A percentile compares a stretch with the other conserved stretches of the same genome.
Evolutionary conservation across 2,113 vertebrate species (phyloP).

Genomic region (Hydrolagus affinis): DNA sequence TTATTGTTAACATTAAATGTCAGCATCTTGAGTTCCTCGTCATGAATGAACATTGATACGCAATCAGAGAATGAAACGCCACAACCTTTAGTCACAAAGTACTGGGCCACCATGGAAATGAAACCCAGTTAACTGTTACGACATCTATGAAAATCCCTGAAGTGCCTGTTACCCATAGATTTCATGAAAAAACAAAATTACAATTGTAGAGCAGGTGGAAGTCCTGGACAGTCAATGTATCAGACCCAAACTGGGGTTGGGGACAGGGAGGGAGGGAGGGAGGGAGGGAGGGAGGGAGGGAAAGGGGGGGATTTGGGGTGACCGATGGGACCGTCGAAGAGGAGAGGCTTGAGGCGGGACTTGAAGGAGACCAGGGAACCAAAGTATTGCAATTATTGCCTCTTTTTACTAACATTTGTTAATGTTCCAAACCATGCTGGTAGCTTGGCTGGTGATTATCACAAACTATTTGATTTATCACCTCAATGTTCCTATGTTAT

Average conservation of each 20-base stretch:
- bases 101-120: background rate
- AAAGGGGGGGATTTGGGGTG: too few relatives aligned
- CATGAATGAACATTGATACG: constrained; percentile 18
- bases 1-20: constrained; percentile 22
- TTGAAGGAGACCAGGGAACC: too few relatives aligned
- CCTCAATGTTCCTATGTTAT: too few relatives aligned
- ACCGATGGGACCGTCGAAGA: too few relatives aligned
- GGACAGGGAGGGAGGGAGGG: too few relatives aligned
- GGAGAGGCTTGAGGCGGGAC: too few relatives aligned
- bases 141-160: constrained; percentile 15
- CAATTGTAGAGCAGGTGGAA: too few relatives aligned
- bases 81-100: background rate
- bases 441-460: background rate
- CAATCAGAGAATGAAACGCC: constrained; percentile 16
- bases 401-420: background rate
- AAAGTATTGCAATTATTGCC: background rate
- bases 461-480: too few relatives aligned
- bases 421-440: background rate
- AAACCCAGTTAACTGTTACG: background rate
- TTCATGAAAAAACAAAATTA: too few relatives aligned
- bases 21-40: constrained; percentile 13
- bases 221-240: too few relatives aligned
- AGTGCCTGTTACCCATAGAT: background rate
- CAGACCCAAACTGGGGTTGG: too few relatives aligned
- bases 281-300: too few relatives aligned